phyloP scores from a whole-genome alignment of 2,797 vertebrate species.

The Eutrigla gurnardus region DNA sequence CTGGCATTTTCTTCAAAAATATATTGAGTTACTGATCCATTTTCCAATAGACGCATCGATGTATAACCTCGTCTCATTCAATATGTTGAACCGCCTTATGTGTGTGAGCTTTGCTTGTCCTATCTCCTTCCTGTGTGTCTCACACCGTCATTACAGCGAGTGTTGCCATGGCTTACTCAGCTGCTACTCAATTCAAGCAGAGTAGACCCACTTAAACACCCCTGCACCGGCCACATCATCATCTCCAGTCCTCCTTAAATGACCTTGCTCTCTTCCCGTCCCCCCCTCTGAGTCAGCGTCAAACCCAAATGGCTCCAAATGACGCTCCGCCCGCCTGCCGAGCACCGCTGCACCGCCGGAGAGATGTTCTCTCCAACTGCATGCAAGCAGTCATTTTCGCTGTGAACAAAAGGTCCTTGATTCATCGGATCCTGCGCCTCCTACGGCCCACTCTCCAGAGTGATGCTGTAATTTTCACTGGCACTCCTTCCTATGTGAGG shows the following conservation, averaged over 20 bases:
- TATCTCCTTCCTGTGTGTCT: conserved; percentile 18
- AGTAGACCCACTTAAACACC: conserved; percentile 65
- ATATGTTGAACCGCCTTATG: background rate
- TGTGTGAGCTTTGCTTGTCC: conserved; percentile 19
- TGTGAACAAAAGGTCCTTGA: conserved; percentile 80
- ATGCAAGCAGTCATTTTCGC: conserved; percentile 64
- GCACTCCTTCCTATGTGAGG: conserved; percentile 43
- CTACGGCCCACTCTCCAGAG: conserved; percentile 75
- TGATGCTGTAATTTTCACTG: conserved; percentile 77
- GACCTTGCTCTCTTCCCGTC: conserved; percentile 64
- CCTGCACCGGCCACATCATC: conserved; percentile 58
- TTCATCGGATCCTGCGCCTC: conserved; percentile 77
- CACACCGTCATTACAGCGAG: conserved; percentile 49
- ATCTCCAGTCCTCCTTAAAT: conserved; percentile 70
- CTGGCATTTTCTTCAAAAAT: background rate
- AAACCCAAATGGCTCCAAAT: conserved; percentile 74
- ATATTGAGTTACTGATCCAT: background rate
- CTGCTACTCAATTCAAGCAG: conserved; percentile 58
- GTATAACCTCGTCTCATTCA: background rate
- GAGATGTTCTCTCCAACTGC: conserved; percentile 59
- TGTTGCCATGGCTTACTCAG: conserved; percentile 57
- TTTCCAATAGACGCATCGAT: background rate
- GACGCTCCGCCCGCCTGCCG: conserved; percentile 58
- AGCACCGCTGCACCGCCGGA: conserved; percentile 33
- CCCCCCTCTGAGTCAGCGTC: conserved; percentile 56